Percentiles rank a stretch among this genome's conserved stretches.
phyloP scores from a whole-genome alignment of 2,113 vertebrate genomes.

The Cettia cetti region DNA sequence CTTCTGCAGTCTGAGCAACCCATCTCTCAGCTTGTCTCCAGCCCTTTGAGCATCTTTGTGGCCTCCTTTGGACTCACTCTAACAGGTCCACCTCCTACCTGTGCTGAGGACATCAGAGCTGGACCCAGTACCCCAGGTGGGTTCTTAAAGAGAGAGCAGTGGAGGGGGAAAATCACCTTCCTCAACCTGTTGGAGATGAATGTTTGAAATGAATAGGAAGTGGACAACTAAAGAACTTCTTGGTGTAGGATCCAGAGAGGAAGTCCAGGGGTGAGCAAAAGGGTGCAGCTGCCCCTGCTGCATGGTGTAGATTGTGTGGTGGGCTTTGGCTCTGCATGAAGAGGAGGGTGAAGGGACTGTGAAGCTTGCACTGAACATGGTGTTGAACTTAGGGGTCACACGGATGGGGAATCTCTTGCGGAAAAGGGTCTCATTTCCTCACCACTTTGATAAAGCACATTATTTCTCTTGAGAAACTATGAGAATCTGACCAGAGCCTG shows the following conservation, averaged over 20 bases:
- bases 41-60: background rate
- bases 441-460: background rate
- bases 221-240: background rate
- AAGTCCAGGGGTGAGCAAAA: background rate
- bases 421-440: background rate
- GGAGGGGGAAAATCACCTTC: background rate
- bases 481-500: background rate
- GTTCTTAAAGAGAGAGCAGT: background rate
- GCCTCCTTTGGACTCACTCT: background rate
- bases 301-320: background rate
- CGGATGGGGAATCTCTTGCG: background rate
- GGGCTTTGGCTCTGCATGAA: background rate
- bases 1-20: background rate
- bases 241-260: background rate
- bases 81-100: background rate
- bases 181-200: too few relatives aligned
- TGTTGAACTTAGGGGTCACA: background rate
- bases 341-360: background rate
- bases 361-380: rapidly evolving
- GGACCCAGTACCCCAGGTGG: background rate
- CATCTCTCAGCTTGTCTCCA: background rate
- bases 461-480: background rate
- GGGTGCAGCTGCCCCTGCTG: background rate
- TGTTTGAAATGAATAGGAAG: background rate
- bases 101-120: background rate